phyloP scores from a whole-genome alignment of 2,888 invertebrate species.

The Machimus atricapillus region DNA sequence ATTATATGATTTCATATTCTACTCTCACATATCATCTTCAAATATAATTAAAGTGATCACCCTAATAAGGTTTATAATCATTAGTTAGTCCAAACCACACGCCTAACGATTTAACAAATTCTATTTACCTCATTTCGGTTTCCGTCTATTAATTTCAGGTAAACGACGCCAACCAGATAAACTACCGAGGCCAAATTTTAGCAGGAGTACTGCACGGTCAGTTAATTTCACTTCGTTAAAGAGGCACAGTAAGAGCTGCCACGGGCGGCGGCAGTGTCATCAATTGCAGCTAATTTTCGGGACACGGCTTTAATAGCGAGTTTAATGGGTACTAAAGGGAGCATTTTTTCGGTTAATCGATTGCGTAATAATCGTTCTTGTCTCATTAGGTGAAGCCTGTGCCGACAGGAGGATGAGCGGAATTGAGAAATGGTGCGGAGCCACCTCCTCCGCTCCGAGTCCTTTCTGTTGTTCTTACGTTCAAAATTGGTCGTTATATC shows the following conservation, averaged over 20 bases:
- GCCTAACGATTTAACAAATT: not conserved
- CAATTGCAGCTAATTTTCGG: not conserved
- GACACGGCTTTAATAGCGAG: slow-evolving; percentile 6
- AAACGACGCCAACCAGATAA: not conserved
- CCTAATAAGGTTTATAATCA: not conserved
- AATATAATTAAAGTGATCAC: not conserved
- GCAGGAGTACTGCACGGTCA: not conserved
- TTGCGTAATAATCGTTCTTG: slow-evolving; percentile 27
- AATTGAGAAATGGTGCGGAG: slow-evolving; percentile 20
- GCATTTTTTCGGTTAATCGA: not conserved
- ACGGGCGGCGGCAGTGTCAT: not conserved
- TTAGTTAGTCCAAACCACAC: not conserved
- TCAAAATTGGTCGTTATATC: slow-evolving; percentile 41
- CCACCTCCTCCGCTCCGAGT: not conserved
- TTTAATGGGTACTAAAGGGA: slow-evolving; percentile 5
- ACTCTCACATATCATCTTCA: not conserved
- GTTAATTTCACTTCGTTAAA: not conserved
- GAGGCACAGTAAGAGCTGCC: not conserved
- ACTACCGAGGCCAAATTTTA: not conserved
- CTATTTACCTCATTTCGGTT: not conserved
- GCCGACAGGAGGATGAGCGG: slow-evolving; percentile 13
- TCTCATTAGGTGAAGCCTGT: slow-evolving; percentile 21
- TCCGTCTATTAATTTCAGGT: not conserved
- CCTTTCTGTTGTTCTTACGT: slow-evolving; percentile 27
- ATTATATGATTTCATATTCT: not conserved